These are phyloP conservation scores for Ophion obscuratus DNA, from an alignment of 2,888 invertebrate species.

Conservation along the genomic window DNA sequence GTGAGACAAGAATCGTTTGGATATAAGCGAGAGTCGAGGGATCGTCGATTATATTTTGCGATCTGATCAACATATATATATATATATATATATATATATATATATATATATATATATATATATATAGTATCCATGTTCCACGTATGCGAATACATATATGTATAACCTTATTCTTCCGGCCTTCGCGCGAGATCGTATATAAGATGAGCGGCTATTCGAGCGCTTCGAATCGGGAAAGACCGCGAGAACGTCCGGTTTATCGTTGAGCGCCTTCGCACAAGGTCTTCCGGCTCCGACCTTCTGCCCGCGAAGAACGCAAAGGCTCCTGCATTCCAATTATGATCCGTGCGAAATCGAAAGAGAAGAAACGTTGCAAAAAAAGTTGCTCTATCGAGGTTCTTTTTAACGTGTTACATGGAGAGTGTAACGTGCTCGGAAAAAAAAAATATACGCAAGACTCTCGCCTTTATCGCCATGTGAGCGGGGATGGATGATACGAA, in stretches of 20 bases:
- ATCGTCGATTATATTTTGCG: not conserved
- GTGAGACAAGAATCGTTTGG: conserved; percentile 37
- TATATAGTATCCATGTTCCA: not conserved
- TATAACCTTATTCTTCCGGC: conserved; percentile 58
- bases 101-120: not conserved
- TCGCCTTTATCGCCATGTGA: not conserved
- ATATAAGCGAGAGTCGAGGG: conserved; percentile 21
- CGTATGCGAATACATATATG: not conserved
- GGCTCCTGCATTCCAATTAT: not conserved
- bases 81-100: not conserved
- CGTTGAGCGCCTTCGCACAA: conserved; percentile 31
- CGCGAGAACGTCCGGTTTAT: conserved; percentile 28
- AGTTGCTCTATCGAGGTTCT: not conserved
- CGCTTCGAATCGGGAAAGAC: not conserved
- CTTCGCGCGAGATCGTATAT: conserved; percentile 51
- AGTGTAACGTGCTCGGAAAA: not conserved
- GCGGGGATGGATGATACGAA: not conserved
- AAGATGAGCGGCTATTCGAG: not conserved
- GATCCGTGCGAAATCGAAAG: not conserved
- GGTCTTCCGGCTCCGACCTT: conserved; percentile 37
- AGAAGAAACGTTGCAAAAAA: not conserved
- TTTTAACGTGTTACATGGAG: not conserved
- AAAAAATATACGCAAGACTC: not conserved
- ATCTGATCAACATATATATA: conserved; percentile 19
- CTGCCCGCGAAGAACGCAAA: conserved; percentile 30